A percentile compares a stretch with the other conserved stretches of the same genome.
These are phyloP conservation scores for Murina feae DNA, from an alignment of 2,113 vertebrate genomes.

Conservation along the genomic window DNA sequence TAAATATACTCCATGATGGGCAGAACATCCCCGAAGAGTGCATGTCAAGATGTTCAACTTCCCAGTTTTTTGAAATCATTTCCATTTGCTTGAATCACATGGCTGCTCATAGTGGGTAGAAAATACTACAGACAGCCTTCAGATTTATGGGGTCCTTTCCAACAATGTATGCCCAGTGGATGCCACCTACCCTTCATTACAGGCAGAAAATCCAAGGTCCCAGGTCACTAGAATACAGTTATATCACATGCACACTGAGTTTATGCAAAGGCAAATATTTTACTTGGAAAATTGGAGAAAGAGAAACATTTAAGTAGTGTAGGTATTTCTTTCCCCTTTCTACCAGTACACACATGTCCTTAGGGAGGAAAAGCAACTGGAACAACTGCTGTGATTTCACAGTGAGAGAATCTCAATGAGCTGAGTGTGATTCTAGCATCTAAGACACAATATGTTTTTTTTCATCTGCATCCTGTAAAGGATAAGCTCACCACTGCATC, in stretches of 20 bases:
- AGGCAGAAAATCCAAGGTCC: not conserved
- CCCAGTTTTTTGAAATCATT: not conserved
- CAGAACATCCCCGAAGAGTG: not conserved
- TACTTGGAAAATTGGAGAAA: not conserved
- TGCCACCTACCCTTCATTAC: not conserved
- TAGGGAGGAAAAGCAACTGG: accelerated
- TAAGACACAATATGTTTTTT: accelerated
- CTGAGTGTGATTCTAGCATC: not conserved
- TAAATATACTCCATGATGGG: not conserved
- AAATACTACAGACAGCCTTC: not conserved
- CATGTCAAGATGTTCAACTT: accelerated
- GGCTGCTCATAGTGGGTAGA: not conserved
- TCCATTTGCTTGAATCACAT: not conserved
- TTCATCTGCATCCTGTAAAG: not conserved
- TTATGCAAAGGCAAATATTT: not conserved
- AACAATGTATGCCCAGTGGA: not conserved
- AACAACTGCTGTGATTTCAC: not conserved
- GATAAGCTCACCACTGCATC: not conserved
- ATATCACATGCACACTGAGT: too few relatives aligned
- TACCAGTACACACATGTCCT: not conserved
- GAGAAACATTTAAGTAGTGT: not conserved
- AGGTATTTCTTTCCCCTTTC: not conserved
- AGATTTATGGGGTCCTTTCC: not conserved
- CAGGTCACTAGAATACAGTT: not conserved
- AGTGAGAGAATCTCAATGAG: not conserved